These are phyloP conservation scores for Tamias sibiricus DNA, from an alignment of 2,113 vertebrate genomes.

Conservation along the genomic window DNA sequence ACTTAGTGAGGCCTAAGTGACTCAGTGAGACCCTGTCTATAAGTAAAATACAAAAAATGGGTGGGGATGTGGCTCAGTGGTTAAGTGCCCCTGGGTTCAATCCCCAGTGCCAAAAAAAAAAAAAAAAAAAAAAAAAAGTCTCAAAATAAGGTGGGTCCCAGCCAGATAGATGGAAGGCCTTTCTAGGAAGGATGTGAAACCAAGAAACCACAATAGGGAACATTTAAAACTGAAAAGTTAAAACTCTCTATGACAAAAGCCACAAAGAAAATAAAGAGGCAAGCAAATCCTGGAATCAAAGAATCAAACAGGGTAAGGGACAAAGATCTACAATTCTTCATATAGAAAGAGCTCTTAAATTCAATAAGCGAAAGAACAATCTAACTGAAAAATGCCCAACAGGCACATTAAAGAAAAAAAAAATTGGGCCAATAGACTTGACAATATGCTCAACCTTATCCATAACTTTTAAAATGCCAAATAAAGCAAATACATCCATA, in stretches of 20 bases:
- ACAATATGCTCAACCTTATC: too few relatives aligned
- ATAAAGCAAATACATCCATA: too few relatives aligned
- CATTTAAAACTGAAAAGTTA: background rate
- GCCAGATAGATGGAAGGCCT: background rate
- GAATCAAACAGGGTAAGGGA: background rate
- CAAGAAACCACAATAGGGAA: background rate
- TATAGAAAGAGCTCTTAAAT: constrained; percentile 3
- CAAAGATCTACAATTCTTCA: background rate
- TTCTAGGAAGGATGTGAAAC: background rate
- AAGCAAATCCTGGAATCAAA: background rate
- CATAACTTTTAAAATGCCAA: too few relatives aligned
- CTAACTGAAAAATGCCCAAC: background rate
- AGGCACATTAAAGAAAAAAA: too few relatives aligned
- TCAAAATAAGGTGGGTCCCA: background rate
- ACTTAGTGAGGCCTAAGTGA: too few relatives aligned
- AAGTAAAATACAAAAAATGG: too few relatives aligned
- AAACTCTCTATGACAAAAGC: background rate
- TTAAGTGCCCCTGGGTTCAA: too few relatives aligned
- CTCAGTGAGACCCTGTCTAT: too few relatives aligned
- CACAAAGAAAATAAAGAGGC: background rate
- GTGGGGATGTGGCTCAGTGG: too few relatives aligned
- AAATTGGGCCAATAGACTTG: too few relatives aligned
- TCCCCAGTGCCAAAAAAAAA: too few relatives aligned
- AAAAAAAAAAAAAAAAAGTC: too few relatives aligned
- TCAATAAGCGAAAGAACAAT: constrained; percentile 22